Base-by-base conservation (phyloP, 92 coral and sea anemone genomes). In the Phymanthus crucifer region DNA sequence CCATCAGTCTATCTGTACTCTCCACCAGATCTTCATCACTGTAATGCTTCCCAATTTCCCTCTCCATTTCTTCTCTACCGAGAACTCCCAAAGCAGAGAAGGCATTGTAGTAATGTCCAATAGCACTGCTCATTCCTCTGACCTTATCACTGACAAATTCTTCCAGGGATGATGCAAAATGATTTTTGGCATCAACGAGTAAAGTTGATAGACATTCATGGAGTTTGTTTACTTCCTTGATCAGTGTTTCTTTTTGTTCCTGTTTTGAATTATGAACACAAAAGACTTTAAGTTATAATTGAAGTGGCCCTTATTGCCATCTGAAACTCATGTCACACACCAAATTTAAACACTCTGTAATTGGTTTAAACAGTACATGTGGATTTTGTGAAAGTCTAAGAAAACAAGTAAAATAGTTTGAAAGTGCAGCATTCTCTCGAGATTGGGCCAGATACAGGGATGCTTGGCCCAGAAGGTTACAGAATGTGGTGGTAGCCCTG, bases 91-190 rank as follows among this genome's bases (percentile, higher is more conserved):
- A 70, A 14, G 76, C 72, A 32, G 74, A 67, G 33, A 95, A 80
- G 68, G 87, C 69, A 21, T 75, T 61, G 40, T 57, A 87, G 75
- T 93, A 95, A 14, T 85, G 89, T 8, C 98, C 96, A 71, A 87
- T 87, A 32, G 87, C 71, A 32, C 88, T 76, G 31, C 93, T 92
- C 66, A 95, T 79, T 61, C 46, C 68, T 13, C 88, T 82, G 43
- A 95, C 91, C 66, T 85, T 86, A 71, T 86, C 91, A 79, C 80
- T 76, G 27, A 90, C 83, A 89, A 95, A 95, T 31, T 83, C 43
- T 65, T 89, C 94, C 7, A 77, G n/a, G 6, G 91, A 94, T 32
- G 66, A 58, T 31, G 32, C 46, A 19, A 79, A 91, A 88, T 83
- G 37, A 69, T 89, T 78, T 71, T 78, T 57, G 21, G 97, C 96